Conservation (phyloP, 2,113 vertebrate species). For the Limnothrissa miodon region DNA sequence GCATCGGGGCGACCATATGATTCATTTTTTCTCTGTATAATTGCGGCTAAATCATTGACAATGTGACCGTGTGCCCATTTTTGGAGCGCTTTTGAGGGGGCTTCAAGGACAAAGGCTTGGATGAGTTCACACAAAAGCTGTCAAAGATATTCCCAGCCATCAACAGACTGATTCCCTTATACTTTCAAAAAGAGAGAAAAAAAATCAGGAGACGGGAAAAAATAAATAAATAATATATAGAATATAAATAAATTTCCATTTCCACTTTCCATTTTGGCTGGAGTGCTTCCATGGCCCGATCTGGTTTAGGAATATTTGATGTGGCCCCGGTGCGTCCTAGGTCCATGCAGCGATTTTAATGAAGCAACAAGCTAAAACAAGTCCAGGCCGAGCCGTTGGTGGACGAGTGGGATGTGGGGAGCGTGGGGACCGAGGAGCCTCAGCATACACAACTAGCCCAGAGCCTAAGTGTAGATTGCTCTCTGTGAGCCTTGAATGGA, state of each 20-base stretch:
- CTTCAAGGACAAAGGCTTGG: background rate
- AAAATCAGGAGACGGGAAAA: background rate
- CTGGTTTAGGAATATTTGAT: slow-evolving; percentile 28
- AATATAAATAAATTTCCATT: no score
- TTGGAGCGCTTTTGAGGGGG: background rate
- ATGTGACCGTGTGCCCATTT: background rate
- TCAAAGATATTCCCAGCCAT: background rate
- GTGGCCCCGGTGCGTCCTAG: slow-evolving; percentile 30
- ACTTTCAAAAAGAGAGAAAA: background rate
- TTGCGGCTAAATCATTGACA: background rate
- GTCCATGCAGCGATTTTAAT: slow-evolving; percentile 39
- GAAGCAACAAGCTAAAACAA: slow-evolving; percentile 22
- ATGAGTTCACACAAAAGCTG: slow-evolving; percentile 3
- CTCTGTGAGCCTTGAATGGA: background rate
- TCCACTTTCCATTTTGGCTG: background rate
- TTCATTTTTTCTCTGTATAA: background rate
- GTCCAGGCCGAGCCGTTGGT: background rate
- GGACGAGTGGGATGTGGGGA: background rate
- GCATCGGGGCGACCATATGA: background rate
- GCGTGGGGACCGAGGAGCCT: no score
- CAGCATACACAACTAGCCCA: background rate
- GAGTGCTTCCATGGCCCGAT: background rate
- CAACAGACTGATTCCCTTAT: background rate
- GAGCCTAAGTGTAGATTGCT: background rate
- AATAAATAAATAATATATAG: no score